Evolutionary conservation across 2,888 invertebrate species (phyloP).

Genomic region (Lepidochrysops patricia): DNA sequence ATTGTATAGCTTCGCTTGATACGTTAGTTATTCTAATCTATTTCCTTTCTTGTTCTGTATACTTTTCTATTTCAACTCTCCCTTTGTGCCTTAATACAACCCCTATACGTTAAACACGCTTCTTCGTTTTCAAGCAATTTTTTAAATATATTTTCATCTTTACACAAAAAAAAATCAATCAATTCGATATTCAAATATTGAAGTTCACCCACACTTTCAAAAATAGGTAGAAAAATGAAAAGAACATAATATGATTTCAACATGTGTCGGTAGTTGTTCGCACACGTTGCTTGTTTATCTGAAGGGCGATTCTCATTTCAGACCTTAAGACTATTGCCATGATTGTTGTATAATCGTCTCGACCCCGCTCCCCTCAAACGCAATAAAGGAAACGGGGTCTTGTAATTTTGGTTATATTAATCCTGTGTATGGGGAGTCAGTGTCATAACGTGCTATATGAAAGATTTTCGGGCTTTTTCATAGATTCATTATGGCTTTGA

Average conservation of each 20-base stretch:
- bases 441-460: background rate
- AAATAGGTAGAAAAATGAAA: constrained; percentile 36
- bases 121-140: too few species aligned
- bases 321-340: constrained; percentile 68
- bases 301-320: constrained; percentile 69
- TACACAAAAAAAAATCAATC: too few species aligned
- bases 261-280: constrained; percentile 61
- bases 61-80: too few species aligned
- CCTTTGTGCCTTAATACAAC: too few species aligned
- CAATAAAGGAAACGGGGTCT: constrained; percentile 33
- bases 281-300: constrained; percentile 74
- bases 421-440: constrained; percentile 29
- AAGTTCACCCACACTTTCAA: background rate
- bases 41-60: too few species aligned
- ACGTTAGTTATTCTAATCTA: too few species aligned
- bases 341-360: constrained; percentile 63
- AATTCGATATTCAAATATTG: background rate
- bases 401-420: constrained; percentile 39
- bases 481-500: too few species aligned
- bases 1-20: too few species aligned
- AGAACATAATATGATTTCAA: constrained; percentile 67
- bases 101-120: too few species aligned
- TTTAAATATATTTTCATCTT: too few species aligned
- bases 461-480: too few species aligned
- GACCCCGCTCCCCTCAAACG: constrained; percentile 29